Evolutionary conservation across 2,888 invertebrate species (phyloP).

Genomic region (Bombyx huttoni): DNA sequence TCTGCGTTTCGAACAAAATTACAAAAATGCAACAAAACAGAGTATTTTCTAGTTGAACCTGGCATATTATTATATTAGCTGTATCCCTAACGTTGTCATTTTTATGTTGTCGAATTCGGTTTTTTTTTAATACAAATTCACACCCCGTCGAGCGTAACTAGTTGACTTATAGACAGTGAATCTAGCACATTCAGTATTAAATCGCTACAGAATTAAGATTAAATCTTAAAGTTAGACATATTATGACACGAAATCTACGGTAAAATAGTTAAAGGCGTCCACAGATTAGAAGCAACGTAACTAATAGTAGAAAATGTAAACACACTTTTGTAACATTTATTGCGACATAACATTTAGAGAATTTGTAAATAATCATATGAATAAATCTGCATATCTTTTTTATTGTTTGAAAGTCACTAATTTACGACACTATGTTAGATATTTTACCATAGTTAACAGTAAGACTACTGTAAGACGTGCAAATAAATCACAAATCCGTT

Average conservation of each 20-base stretch:
- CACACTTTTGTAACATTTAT: no score
- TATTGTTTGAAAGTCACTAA: not conserved
- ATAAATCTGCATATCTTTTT: not conserved
- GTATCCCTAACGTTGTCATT: no score
- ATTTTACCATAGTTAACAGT: no score
- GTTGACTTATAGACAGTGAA: conserved; percentile 49
- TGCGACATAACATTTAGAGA: no score
- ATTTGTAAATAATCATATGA: no score
- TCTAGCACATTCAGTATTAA: conserved; percentile 57
- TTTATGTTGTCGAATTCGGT: no score
- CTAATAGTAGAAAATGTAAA: conserved; percentile 7
- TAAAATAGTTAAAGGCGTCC: conserved; percentile 27
- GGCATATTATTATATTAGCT: no score
- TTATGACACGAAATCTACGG: conserved; percentile 35
- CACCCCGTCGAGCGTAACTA: conserved; percentile 31
- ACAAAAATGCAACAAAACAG: no score
- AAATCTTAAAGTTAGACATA: conserved; percentile 35
- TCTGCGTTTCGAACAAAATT: no score
- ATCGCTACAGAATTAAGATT: conserved; percentile 49
- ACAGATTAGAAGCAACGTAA: conserved; percentile 14
- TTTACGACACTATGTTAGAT: not conserved
- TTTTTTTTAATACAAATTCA: conserved; percentile 15
- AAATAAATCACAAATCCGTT: conserved; percentile 45
- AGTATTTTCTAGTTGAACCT: no score
- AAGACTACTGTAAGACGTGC: conserved; percentile 57